phyloP scores from a whole-genome alignment of 2,113 vertebrate genomes.

The Panthera leo region DNA sequence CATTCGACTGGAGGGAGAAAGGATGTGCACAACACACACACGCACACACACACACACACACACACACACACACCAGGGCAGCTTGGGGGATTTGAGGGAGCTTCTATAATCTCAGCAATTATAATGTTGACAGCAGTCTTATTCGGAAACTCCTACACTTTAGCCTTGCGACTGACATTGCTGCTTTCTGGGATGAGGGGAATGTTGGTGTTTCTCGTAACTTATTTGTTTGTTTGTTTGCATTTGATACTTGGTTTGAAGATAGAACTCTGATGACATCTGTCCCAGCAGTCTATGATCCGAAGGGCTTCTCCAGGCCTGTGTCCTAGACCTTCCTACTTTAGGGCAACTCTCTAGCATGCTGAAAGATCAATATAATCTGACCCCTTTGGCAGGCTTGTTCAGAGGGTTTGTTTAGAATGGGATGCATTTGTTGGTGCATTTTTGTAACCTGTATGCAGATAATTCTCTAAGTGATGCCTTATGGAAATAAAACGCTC shows the following conservation, averaged over 20 bases:
- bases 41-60: neutral
- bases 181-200: neutral
- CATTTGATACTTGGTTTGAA: neutral
- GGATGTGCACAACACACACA: neutral
- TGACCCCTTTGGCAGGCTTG: neutral
- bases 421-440: neutral
- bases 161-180: neutral
- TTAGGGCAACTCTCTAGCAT: neutral
- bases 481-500: neutral
- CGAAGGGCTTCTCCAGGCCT: too few species aligned
- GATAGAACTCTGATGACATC: neutral
- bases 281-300: neutral
- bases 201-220: neutral
- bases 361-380: neutral
- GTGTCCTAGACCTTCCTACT: neutral
- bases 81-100: neutral
- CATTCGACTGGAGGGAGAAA: neutral
- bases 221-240: neutral
- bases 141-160: neutral
- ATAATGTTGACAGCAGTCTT: neutral
- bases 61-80: neutral
- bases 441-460: neutral
- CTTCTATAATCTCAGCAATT: neutral
- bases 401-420: neutral
- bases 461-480: neutral